Evolutionary conservation across 1,140 invertebrate species (phyloP).

Genomic region (Drosophila grimshawi): DNA sequence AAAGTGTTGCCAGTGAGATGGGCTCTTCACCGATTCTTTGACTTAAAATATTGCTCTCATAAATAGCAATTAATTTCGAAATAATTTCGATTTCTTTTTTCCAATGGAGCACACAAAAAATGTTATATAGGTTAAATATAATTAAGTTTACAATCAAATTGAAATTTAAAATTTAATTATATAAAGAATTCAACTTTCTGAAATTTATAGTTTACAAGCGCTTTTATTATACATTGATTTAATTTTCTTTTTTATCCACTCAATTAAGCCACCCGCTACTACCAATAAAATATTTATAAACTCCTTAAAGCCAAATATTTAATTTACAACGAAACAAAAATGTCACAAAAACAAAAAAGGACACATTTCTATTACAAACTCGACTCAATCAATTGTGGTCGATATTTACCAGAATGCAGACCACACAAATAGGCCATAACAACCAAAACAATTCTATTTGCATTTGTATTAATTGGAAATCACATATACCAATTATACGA

Average conservation of each 20-base stretch:
- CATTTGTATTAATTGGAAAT: slow-evolving; percentile 57
- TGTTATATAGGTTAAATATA: no score
- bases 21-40: no score
- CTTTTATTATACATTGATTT: no score
- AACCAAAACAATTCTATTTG: slow-evolving; percentile 28
- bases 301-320: slow-evolving; percentile 2
- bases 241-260: no score
- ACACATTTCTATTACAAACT: slow-evolving; percentile 13
- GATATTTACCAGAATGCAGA: slow-evolving; percentile 1
- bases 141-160: not conserved
- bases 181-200: no score
- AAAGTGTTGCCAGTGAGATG: not conserved
- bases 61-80: no score
- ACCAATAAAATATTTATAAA: not conserved
- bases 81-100: no score
- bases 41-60: no score
- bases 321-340: not conserved
- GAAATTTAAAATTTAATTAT: no score
- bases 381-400: slow-evolving; percentile 31
- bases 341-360: not conserved
- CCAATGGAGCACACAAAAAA: no score
- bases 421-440: slow-evolving; percentile 17
- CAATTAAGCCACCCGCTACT: no score
- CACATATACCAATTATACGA: slow-evolving; percentile 51
- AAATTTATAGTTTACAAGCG: no score